Base-by-base conservation (phyloP, 2,113 vertebrate species). In the Euleptes europaea region DNA sequence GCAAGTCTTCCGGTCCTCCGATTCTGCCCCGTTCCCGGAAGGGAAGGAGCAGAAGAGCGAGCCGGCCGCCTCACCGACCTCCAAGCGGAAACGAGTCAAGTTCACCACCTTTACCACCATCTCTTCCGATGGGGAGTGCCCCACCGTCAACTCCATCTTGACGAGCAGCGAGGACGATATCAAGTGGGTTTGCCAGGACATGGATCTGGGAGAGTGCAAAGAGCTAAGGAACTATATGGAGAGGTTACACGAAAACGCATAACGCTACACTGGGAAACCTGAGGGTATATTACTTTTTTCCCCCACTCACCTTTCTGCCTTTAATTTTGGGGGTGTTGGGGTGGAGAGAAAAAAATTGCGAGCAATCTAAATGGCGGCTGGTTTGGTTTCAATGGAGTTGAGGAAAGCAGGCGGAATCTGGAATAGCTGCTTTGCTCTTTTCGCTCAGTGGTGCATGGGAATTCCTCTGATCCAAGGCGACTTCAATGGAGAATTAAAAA, bases 1-100 rank as follows among this genome's bases (percentile, higher is more conserved):
- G 72, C 97, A 94, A 3, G 87, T 95, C n/a, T 93, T 95, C 86
- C 81, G 66, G 40, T 60, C 94, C 0, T 1, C 90, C 0, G 95
- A 95, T 23, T 38, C 91, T 73, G 38, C 31, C n/a, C 0, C 77
- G 0, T 90, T 79, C 70, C 19, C 38, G 0, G 95, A 94, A 0
- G 92, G 86, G 28, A 91, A 92, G 4, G 98, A 97, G 21, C 95
- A 94, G 33, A 94, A 94, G 51, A 89, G 91, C 0, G 98, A 98
- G 78, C 96, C 97, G 6, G 90, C 97, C 13, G 10, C 97, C 38
- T 99, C 98, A 5, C 98, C 98, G 66, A 99, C 98, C 95, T 99
- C 98, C 54, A 98, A 98, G 92, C 96, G 98, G 92, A 99, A 98
- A 97, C 96, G 98, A 91, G 98, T 99, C 42, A 98, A 97, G 67